A percentile compares a stretch with the other conserved stretches of the same genome.
These are phyloP conservation scores for Tarsius wallacei DNA, from an alignment of 2,797 vertebrate species.

Conservation along the genomic window DNA sequence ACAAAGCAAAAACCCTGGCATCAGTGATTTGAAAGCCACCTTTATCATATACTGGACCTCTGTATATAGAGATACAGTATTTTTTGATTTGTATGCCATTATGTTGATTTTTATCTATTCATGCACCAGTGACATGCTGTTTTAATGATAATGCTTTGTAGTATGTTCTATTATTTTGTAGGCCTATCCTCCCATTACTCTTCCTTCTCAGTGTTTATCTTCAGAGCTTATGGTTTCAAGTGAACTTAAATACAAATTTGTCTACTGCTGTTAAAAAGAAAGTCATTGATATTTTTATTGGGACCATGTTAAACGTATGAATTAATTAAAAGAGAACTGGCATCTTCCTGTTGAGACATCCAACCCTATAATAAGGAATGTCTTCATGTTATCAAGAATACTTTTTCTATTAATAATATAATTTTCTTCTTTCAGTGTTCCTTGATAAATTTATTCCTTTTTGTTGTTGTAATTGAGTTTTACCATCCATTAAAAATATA, in stretches of 20 bases:
- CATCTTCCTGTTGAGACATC: background rate
- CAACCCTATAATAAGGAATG: background rate
- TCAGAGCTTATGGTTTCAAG: background rate
- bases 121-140: background rate
- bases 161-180: background rate
- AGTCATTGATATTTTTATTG: background rate
- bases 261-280: background rate
- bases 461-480: background rate
- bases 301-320: background rate
- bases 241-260: background rate
- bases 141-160: background rate
- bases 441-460: background rate
- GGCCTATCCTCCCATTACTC: background rate
- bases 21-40: background rate
- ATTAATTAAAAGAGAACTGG: background rate
- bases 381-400: constrained; percentile 4
- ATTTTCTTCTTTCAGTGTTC: background rate
- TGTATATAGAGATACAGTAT: background rate
- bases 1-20: background rate
- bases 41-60: background rate
- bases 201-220: background rate
- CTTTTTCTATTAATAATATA: constrained; percentile 20
- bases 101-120: background rate
- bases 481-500: background rate
- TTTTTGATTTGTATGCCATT: background rate